Evolutionary conservation across 2,113 vertebrate genomes (phyloP), one percentile per base, ranked within the genome.

Genomic region (Mellivora capensis): DNA sequence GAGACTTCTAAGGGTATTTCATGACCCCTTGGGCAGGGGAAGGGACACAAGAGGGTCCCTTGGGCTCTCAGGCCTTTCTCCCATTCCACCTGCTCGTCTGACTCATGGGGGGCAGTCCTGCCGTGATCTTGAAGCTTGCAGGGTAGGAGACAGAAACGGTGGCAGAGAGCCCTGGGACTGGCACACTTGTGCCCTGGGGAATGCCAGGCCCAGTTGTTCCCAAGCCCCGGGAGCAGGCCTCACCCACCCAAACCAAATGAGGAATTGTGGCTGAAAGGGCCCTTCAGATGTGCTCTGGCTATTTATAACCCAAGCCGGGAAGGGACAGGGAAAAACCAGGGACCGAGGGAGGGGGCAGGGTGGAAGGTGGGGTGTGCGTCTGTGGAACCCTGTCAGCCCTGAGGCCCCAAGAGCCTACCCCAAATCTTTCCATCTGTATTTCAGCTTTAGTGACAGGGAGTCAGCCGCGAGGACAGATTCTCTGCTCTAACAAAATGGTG

Each of bases 201-300:
- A 79, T 94, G 95, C 92, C 93, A 87, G 92, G 81, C 83, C 83
- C 69, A 5, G 90, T 87, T 92, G 91, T 97, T 98, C 96, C 96
- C 97, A 97, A 95, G 90, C 74, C 69, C 92, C 93, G 83, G 92
- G 85, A 97, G 74, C 77, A 79, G 95, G 95, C 81, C 77, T 97
- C 14, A 18, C 59, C 89, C 44, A 0, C 90, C 89, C 96, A 93
- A 93, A 95, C 97, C 97, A 98, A 97, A 98, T 97, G 98, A 97
- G 97, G 96, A 96, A 90, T 96, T 97, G 87, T 94, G 95, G 93
- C 96, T 97, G 87, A 95, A 96, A 98, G 52, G 59, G 97, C 95
- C 84, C 90, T 94, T 98, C 92, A 95, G 87, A 97, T 96, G 95
- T 85, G 84, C 67, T 74, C 64, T 0, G 11, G 90, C 90, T 98